Evolutionary conservation across 1,140 invertebrate genomes (phyloP).

Genomic region (Chrysoperla carnea): DNA sequence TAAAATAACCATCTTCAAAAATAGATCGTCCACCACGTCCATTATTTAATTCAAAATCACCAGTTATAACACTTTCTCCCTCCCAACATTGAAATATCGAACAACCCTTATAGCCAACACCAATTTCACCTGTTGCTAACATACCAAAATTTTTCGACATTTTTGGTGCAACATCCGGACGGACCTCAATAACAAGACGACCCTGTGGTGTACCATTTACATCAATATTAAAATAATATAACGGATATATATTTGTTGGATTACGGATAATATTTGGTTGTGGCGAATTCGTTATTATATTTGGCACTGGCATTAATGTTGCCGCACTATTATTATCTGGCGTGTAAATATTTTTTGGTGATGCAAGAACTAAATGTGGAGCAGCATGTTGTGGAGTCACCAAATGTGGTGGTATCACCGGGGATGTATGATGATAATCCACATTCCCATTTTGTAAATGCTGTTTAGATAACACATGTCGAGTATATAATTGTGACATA

Average conservation of each 20-base stretch:
- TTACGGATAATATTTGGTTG: slow-evolving; percentile 26
- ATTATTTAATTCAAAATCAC: slow-evolving; percentile 67
- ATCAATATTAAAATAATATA: slow-evolving; percentile 62
- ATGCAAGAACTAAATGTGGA: slow-evolving; percentile 20
- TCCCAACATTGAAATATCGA: slow-evolving; percentile 68
- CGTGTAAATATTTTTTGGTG: slow-evolving; percentile 17
- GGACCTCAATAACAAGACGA: slow-evolving; percentile 65
- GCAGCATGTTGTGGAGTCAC: slow-evolving; percentile 16
- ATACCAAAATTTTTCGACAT: slow-evolving; percentile 81
- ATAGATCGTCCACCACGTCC: slow-evolving; percentile 61
- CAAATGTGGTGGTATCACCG: slow-evolving; percentile 5
- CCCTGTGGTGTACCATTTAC: slow-evolving; percentile 50
- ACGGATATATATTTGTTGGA: slow-evolving; percentile 37
- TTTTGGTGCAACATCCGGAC: slow-evolving; percentile 68
- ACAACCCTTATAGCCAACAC: slow-evolving; percentile 62
- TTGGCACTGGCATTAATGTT: slow-evolving; percentile 16
- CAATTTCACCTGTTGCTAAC: slow-evolving; percentile 60
- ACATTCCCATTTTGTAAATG: slow-evolving; percentile 33
- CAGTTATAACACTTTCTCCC: slow-evolving; percentile 60
- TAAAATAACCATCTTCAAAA: slow-evolving; percentile 58
- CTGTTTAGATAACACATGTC: slow-evolving; percentile 40
- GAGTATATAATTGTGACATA: slow-evolving; percentile 51
- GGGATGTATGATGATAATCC: slow-evolving; percentile 25
- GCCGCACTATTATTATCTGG: slow-evolving; percentile 8
- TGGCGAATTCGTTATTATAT: slow-evolving; percentile 20